A percentile compares a stretch with the other conserved stretches of the same genome.
These are phyloP conservation scores for Triplophysa dalaica DNA, from an alignment of 2,113 vertebrate species.

Conservation along the genomic window DNA sequence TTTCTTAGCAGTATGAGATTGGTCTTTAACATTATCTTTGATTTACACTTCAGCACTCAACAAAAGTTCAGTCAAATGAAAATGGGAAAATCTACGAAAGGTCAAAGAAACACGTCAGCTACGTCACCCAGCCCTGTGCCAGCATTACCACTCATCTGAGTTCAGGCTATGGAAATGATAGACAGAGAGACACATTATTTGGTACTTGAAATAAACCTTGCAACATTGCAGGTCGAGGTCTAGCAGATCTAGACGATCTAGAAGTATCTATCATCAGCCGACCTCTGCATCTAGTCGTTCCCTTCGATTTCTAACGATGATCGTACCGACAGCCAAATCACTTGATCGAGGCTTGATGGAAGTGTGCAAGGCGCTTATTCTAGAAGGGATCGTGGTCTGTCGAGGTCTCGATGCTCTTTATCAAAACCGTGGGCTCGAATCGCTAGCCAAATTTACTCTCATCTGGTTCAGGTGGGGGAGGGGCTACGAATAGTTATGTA, in stretches of 20 bases:
- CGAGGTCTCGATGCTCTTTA: conserved; percentile 85
- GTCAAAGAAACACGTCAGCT: background rate
- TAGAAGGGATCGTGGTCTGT: conserved; percentile 85
- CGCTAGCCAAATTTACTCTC: conserved; percentile 88
- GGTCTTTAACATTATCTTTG: no score
- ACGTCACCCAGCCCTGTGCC: conserved; percentile 57
- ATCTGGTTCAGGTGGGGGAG: conserved; percentile 76
- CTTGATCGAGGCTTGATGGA: conserved; percentile 95
- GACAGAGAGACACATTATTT: conserved; percentile 83
- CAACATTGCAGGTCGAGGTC: conserved; percentile 93
- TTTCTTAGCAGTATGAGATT: no score
- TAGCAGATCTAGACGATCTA: conserved; percentile 94
- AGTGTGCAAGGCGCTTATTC: conserved; percentile 85
- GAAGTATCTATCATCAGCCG: conserved; percentile 92
- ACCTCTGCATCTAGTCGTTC: conserved; percentile 92
- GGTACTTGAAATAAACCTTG: conserved; percentile 96
- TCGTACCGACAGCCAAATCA: conserved; percentile 92
- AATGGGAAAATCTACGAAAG: no score
- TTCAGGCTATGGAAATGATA: conserved; percentile 54
- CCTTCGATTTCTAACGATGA: conserved; percentile 93
- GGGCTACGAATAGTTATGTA: conserved; percentile 80
- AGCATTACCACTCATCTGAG: conserved; percentile 64
- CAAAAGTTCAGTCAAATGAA: no score
- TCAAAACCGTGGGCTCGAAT: conserved; percentile 83
- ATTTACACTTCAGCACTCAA: no score